Conservation (phyloP, 2,113 vertebrate genomes). For the Brachypteracias leptosomus region DNA sequence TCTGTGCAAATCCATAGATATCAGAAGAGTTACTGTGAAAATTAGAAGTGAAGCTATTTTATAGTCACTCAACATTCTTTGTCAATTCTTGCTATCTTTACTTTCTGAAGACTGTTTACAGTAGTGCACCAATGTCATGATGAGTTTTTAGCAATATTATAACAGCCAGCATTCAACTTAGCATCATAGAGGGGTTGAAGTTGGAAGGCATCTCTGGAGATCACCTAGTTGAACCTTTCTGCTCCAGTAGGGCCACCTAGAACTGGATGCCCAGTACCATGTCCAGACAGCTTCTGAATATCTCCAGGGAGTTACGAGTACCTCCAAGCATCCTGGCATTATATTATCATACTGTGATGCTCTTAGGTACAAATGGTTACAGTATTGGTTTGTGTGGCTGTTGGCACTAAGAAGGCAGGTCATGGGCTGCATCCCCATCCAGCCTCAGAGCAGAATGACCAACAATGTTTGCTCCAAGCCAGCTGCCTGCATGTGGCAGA, state of each 20-base stretch:
- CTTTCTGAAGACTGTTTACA: background rate
- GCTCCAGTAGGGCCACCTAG: background rate
- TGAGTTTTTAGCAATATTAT: background rate
- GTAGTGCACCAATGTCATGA: background rate
- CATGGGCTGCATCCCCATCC: background rate
- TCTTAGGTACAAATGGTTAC: background rate
- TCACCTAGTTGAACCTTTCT: background rate
- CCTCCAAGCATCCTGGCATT: background rate
- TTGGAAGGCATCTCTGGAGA: background rate
- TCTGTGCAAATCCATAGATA: background rate
- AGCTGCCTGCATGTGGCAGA: background rate
- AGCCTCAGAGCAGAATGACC: background rate
- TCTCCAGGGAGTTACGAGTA: background rate
- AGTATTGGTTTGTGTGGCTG: accelerated
- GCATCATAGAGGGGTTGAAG: background rate
- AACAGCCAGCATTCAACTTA: background rate
- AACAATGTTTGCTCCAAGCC: background rate
- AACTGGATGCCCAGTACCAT: background rate
- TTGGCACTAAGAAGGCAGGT: background rate
- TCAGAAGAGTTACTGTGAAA: background rate
- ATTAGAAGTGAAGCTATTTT: background rate
- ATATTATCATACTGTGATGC: background rate
- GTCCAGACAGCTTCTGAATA: background rate
- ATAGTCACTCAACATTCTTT: background rate
- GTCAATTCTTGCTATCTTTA: background rate